Evolutionary conservation across 2,888 invertebrate species (phyloP), one percentile per base, ranked within the genome.

Genomic region (Chalcis sispes): DNA sequence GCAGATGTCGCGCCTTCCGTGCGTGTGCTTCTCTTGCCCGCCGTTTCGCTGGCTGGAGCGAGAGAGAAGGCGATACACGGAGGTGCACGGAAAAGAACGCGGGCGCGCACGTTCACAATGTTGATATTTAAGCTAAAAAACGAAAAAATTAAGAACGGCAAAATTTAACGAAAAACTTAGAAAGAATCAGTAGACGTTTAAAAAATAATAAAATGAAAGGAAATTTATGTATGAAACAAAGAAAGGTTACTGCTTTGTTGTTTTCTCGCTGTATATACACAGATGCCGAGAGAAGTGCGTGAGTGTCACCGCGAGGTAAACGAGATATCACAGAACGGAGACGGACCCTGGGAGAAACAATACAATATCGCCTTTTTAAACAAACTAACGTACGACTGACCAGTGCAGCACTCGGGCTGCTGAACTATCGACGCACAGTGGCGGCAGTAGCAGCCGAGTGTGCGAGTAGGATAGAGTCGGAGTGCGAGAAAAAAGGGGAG

Each of bases 401-500:
- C 69, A 50, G 48, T 59, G 56, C 10, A 36, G 36, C 40, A 58
- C 64, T 42, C 59, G 27, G 42, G 42, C 42, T 13, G 7, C 7
- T 29, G 23, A 42, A 75, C 69, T 75, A 70, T 66, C 67, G 72
- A 75, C 69, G 74, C 64, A 62, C 66, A 42, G 58, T 46, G 58
- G 65, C 59, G 32, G 64, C 72, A 23, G 58, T 25, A 36, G 77
- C 20, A 64, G 72, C 69, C 10, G 25, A n/a, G 29, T 20, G 56
- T 20, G 64, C 27, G 56, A 40, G 29, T 62, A n/a, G n/a, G n/a
- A n/a, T n/a, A n/a, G n/a, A n/a, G n/a, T 7, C 42, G 61, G 32
- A 27, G 79, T 77, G 72, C 78, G 77, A 77, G 71, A 77, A 54
- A 72, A 69, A 80, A 66, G 75, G 74, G 75, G 77, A 64, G 73